Conservation (phyloP, 2,797 vertebrate genomes). For the Kryptolebias ocellatus region DNA sequence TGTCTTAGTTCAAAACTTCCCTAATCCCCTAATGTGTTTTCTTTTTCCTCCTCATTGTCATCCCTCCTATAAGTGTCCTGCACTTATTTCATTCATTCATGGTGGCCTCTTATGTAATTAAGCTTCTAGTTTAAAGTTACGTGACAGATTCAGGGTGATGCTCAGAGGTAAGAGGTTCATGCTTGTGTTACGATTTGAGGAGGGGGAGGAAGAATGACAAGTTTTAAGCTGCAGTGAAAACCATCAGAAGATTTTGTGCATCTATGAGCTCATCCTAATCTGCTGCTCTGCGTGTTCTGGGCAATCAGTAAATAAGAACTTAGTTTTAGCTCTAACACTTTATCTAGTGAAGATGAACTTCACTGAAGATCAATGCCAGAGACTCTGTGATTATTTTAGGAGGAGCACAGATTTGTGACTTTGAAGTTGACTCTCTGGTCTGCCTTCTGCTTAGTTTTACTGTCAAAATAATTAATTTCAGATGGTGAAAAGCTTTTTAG, state of each 20-base stretch:
- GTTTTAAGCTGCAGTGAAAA: constrained; percentile 18
- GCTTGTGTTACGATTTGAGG: constrained; percentile 15
- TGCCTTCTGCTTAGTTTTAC: constrained; percentile 25
- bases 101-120: constrained; percentile 51
- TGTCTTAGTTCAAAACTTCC: not conserved
- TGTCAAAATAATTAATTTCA: constrained; percentile 19
- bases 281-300: not conserved
- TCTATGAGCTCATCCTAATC: not conserved
- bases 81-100: constrained; percentile 22
- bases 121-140: constrained; percentile 28
- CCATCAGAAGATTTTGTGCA: constrained; percentile 1
- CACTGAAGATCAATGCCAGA: constrained; percentile 15
- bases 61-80: constrained; percentile 1
- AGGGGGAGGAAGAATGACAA: no score
- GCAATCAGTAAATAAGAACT: constrained; percentile 7
- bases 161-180: constrained; percentile 36
- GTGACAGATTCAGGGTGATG: constrained; percentile 39
- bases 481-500: constrained; percentile 4
- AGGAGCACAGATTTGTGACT: constrained; percentile 32
- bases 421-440: constrained; percentile 11
- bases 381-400: constrained; percentile 40
- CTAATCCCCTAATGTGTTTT: constrained; percentile 10
- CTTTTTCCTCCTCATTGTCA: constrained; percentile 4
- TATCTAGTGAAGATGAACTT: constrained; percentile 5
- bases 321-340: constrained; percentile 12